phyloP scores from a whole-genome alignment of 2,888 invertebrate species.

The Rhagophthalmus giganteus region DNA sequence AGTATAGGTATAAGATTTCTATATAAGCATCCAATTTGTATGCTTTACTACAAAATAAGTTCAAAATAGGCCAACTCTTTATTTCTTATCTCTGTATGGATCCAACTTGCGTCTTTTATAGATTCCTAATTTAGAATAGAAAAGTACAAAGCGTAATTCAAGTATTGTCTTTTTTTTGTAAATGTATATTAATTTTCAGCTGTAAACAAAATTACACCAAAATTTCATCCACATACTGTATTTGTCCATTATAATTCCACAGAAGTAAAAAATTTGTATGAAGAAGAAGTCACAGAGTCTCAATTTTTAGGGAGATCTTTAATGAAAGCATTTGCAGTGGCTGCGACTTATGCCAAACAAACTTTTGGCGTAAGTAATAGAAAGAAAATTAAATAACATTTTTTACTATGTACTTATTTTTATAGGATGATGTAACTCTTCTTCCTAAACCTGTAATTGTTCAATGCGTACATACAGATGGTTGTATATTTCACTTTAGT shows the following conservation, averaged over 20 bases:
- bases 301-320: slow-evolving; percentile 73
- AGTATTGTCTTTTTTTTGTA: background rate
- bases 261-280: slow-evolving; percentile 69
- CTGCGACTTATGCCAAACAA: slow-evolving; percentile 75
- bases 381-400: no score
- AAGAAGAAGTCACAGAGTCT: slow-evolving; percentile 65
- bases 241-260: slow-evolving; percentile 70
- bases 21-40: background rate
- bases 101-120: no score
- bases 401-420: no score
- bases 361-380: slow-evolving; percentile 67
- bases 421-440: slow-evolving; percentile 62
- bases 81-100: no score
- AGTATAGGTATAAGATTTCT: no score
- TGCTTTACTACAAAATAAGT: no score
- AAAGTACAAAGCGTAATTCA: no score
- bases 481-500: slow-evolving; percentile 76
- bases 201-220: slow-evolving; percentile 56
- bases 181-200: slow-evolving; percentile 55
- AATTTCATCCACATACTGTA: slow-evolving; percentile 74
- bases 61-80: no score
- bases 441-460: slow-evolving; percentile 78
- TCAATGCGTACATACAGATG: slow-evolving; percentile 83
- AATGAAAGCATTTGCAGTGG: slow-evolving; percentile 74
- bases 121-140: no score